Conservation (phyloP, 2,888 invertebrate species). For the Allophyes oxyacanthae region DNA sequence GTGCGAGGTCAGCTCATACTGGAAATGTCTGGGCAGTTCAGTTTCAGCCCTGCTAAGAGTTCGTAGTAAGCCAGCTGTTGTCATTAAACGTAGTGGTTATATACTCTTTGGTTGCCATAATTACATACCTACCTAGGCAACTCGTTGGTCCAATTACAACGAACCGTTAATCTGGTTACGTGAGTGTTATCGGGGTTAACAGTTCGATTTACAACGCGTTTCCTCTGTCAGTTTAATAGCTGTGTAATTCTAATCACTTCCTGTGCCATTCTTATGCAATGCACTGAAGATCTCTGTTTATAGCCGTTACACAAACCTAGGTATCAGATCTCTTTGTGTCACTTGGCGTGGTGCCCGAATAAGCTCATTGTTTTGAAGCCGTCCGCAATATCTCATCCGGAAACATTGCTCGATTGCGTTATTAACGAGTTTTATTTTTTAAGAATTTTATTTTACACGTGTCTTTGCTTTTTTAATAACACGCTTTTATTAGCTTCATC, state of each 20-base stretch:
- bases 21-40: too few relatives aligned
- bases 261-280: slow-evolving; percentile 8
- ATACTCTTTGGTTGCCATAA: too few relatives aligned
- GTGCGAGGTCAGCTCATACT: too few relatives aligned
- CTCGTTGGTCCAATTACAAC: too few relatives aligned
- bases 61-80: too few relatives aligned
- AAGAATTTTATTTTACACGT: slow-evolving; percentile 7
- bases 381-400: slow-evolving; percentile 37
- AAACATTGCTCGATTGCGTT: slow-evolving; percentile 31
- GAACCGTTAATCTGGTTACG: too few relatives aligned
- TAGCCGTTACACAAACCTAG: slow-evolving; percentile 21
- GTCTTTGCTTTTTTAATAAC: too few relatives aligned
- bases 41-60: too few relatives aligned
- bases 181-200: too few relatives aligned
- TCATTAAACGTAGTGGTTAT: too few relatives aligned
- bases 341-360: slow-evolving; percentile 45
- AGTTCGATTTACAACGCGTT: neutral
- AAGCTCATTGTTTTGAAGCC: slow-evolving; percentile 38
- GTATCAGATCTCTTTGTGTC: slow-evolving; percentile 27
- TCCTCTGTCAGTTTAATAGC: slow-evolving; percentile 15
- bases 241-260: slow-evolving; percentile 7
- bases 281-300: slow-evolving; percentile 28
- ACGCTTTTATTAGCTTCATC: too few relatives aligned
- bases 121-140: too few relatives aligned
- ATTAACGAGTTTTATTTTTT: slow-evolving; percentile 9